Evolutionary conservation across 2,797 vertebrate genomes (phyloP).

Genomic region (Gobionotothen gibberifrons): DNA sequence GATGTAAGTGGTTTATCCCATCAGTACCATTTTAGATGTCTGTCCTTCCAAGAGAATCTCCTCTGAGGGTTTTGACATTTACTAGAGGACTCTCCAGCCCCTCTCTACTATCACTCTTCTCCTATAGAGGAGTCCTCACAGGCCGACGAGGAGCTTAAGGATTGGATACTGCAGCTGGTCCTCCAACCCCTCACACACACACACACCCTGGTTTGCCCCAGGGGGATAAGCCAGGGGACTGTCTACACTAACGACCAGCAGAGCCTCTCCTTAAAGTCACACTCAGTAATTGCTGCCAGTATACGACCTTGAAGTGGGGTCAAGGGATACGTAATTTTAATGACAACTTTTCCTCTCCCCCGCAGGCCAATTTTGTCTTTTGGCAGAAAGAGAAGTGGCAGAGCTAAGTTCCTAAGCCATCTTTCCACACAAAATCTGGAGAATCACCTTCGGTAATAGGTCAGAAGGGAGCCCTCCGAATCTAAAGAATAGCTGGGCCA

Average conservation of each 20-base stretch:
- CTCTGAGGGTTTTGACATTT: conserved; percentile 56
- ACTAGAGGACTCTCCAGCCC: conserved; percentile 37
- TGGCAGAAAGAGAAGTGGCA: conserved; percentile 44
- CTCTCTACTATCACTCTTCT: conserved; percentile 12
- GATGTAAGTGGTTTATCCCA: conserved; percentile 6
- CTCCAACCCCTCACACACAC: conserved; percentile 6
- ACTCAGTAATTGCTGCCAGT: conserved; percentile 74
- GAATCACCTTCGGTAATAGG: conserved; percentile 78
- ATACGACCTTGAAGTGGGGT: conserved; percentile 76
- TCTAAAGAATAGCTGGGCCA: conserved; percentile 72
- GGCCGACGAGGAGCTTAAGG: conserved; percentile 49
- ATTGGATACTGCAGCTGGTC: conserved; percentile 41
- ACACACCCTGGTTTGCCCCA: background rate
- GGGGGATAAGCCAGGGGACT: conserved; percentile 46
- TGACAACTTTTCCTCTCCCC: conserved; percentile 68
- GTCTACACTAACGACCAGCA: conserved; percentile 70
- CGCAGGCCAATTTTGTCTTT: conserved; percentile 73
- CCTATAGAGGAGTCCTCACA: conserved; percentile 39
- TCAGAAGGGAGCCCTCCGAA: conserved; percentile 71
- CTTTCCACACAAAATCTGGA: conserved; percentile 62
- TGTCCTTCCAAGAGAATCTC: conserved; percentile 31
- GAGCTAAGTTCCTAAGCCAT: conserved; percentile 65
- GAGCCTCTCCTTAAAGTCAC: conserved; percentile 67
- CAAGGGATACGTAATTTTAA: conserved; percentile 75
- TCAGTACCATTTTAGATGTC: conserved; percentile 11